These are phyloP conservation scores for Linepithema humile DNA, from an alignment of 1,140 invertebrate genomes.

Conservation along the genomic window DNA sequence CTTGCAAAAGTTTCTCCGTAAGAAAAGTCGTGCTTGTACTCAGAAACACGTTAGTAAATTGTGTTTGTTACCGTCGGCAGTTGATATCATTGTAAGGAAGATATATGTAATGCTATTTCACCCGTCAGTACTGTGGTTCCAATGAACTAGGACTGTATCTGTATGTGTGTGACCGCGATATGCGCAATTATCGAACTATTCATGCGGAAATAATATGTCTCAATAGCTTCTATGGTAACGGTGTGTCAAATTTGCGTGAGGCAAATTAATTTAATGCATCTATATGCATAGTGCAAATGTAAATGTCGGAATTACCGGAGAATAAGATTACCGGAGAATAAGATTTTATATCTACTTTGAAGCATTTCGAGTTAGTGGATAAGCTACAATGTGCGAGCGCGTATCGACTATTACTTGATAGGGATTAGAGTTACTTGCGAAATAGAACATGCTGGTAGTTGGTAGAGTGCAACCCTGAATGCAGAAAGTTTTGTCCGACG, in stretches of 20 bases:
- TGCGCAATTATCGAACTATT: background rate
- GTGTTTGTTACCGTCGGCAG: background rate
- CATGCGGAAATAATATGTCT: background rate
- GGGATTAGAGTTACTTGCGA: background rate
- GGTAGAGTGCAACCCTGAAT: conserved; percentile 31
- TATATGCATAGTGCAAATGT: background rate
- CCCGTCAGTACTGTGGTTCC: no score
- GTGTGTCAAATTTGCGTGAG: background rate
- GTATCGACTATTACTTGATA: background rate
- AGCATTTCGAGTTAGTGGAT: background rate
- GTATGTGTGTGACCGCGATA: background rate
- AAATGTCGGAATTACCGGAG: background rate
- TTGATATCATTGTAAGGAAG: background rate
- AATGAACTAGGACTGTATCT: background rate
- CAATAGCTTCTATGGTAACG: background rate
- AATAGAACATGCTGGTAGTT: conserved; percentile 17
- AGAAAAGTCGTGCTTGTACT: background rate
- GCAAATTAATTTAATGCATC: background rate
- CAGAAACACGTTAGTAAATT: conserved; percentile 11
- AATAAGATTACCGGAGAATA: no score
- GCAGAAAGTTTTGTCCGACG: conserved; percentile 36
- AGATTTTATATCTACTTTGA: background rate
- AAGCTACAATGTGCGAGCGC: background rate
- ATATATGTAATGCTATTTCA: conserved; percentile 13
- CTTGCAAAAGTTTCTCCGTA: background rate